phyloP scores from a whole-genome alignment of 2,888 invertebrate species.

The Crossocerus cetratus region DNA sequence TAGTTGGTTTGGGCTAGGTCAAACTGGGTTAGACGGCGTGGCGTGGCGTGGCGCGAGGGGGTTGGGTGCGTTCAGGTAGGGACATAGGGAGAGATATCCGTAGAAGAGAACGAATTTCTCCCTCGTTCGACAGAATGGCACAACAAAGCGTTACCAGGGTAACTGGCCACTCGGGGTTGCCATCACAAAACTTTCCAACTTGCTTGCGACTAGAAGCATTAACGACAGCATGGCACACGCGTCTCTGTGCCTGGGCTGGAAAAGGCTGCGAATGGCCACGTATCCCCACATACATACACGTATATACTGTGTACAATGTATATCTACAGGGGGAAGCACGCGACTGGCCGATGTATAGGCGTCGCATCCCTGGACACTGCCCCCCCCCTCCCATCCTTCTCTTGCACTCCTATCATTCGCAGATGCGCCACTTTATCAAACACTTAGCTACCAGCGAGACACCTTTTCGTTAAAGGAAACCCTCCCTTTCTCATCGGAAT shows the following conservation, averaged over 20 bases:
- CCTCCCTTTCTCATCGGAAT: no score
- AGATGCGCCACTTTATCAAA: no score
- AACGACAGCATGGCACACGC: slow-evolving; percentile 45
- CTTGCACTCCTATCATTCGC: no score
- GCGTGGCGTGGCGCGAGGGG: not conserved
- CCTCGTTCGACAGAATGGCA: slow-evolving; percentile 62
- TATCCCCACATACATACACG: not conserved
- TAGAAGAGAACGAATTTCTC: slow-evolving; percentile 36
- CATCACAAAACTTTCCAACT: slow-evolving; percentile 74
- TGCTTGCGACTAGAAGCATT: slow-evolving; percentile 65
- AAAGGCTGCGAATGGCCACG: not conserved
- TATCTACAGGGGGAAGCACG: not conserved
- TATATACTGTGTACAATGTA: not conserved
- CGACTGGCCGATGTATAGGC: no score
- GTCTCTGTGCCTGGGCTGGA: slow-evolving; percentile 19
- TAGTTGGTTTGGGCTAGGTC: slow-evolving; percentile 57
- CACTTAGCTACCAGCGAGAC: no score
- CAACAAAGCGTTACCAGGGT: slow-evolving; percentile 75
- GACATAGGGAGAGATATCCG: slow-evolving; percentile 7
- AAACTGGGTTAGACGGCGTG: slow-evolving; percentile 46
- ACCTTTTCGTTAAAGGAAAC: no score
- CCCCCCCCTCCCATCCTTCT: no score
- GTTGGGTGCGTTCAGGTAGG: not conserved
- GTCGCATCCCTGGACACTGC: no score
- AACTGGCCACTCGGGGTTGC: slow-evolving; percentile 70